Base-by-base conservation (phyloP, 2,113 vertebrate species). In the Brachyhypopomus occidentalis region DNA sequence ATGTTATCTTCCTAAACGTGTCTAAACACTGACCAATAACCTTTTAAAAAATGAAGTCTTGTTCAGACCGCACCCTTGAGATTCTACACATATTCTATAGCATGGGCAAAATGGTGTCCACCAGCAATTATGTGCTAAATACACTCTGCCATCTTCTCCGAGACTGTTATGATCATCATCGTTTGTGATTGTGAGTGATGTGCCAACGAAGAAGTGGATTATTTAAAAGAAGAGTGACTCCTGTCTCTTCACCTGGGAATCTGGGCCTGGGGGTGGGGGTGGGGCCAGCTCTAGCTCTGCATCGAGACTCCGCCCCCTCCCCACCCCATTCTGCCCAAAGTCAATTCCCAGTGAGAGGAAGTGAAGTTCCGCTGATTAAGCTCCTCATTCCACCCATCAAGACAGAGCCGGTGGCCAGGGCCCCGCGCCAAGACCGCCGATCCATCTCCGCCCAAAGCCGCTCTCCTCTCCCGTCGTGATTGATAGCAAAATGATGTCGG, bases 151-250 rank as follows among this genome's bases (percentile, higher is more conserved):
- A 70, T 75, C 20, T 73, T 75, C 30, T 38, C 25, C 56, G 55
- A 75, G 45, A 69, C 78, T 77, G 80, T 82, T 85, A 92, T 77
- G 80, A 84, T 89, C 90, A 92, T 88, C 89, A 91, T 87, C 87
- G 90, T 84, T 89, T 88, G 88, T 92, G 88, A 93, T 91, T 92
- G 89, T 78, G 79, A 90, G 88, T 92, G 90, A 94, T 93, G 91
- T 93, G 91, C 87, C 92, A 86, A 87, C 88, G 90, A 91, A 90
- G 89, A 92, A 93, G 88, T 91, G 87, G 86, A 94, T 93, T 93
- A 93, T 89, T 92, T 91, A 92, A 85, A 91, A 87, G 84, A 85
- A 86, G 83, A 86, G 87, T 89, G 92, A 87, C 86, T 90, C 91
- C 88, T 88, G 94, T 94, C 89, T 92, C 92, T 92, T 89, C 34